Evolutionary conservation across 2,113 vertebrate species (phyloP), one percentile per base, ranked within the genome.

Genomic region (Salvator merianae): DNA sequence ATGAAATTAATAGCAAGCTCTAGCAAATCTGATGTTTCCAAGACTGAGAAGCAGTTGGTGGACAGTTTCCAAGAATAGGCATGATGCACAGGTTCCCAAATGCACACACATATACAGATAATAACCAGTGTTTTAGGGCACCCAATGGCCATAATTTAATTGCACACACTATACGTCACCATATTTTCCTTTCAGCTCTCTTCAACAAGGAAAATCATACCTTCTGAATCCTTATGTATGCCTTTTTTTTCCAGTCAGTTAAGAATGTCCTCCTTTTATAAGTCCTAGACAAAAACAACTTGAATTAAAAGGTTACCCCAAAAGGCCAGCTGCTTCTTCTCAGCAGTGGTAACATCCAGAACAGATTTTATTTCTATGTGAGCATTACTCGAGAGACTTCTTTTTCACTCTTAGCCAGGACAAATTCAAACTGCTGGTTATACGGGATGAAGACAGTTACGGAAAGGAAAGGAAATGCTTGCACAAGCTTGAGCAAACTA

Each of bases 111-210:
- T 65, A 30, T 73, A 88, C 89, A 80, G 82, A 82, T 75, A 93
- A 75, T 86, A 91, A 87, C 55, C 85, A 89, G 84, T 94, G 87
- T 95, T 94, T 92, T 92, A 94, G 12, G 28, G 81, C 82, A 88
- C 86, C 82, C 80, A 84, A 87, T 88, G 65, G 82, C 5, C 69
- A 55, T 66, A 72, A 85, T 50, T 84, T 88, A 82, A 84, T 88
- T 77, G 20, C 72, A 88, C 87, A 82, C 72, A 91, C 72, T 79
- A 50, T 13, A 22, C 9, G 18, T 34, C 68, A 50, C 22, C n/a
- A 63, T 36, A 34, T 36, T 40, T 1, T 50, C 3, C 50, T 30
- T 50, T 32, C 68, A 81, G 16, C 18, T 32, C 8, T 16, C 32
- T 13, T 16, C 32, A 8, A 24, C 2, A 7, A 65, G 13, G 34